Evolutionary conservation across 2,113 vertebrate species (phyloP).

Genomic region (Chaetodon trifascialis): DNA sequence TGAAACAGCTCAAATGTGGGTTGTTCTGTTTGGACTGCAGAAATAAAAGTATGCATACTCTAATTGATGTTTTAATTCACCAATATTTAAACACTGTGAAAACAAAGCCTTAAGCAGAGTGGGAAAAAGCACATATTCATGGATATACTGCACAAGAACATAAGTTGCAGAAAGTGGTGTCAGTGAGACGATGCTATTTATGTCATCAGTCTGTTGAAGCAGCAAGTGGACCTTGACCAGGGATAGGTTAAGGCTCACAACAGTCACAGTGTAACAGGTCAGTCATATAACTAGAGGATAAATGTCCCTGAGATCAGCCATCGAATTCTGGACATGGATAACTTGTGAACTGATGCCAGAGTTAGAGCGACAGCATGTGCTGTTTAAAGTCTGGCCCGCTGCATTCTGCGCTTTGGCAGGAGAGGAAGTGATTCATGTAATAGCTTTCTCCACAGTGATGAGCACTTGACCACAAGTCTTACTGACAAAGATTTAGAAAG

Average conservation of each 20-base stretch:
- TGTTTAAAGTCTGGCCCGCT: background rate
- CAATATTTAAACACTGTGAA: background rate
- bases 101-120: background rate
- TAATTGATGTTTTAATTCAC: background rate
- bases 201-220: background rate
- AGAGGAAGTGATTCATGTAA: background rate
- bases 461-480: background rate
- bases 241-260: background rate
- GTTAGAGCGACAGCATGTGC: constrained; percentile 5
- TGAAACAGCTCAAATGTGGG: background rate
- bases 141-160: background rate
- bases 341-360: constrained; percentile 16
- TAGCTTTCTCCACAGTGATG: background rate
- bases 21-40: background rate
- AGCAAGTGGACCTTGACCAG: constrained; percentile 1
- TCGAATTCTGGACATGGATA: constrained; percentile 42
- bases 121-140: background rate
- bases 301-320: constrained; percentile 18
- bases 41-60: background rate
- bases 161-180: background rate
- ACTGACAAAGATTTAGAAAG: constrained; percentile 15
- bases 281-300: constrained; percentile 13
- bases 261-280: constrained; percentile 5
- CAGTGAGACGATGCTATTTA: background rate
- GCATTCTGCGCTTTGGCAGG: constrained; percentile 10